Evolutionary conservation across 2,888 invertebrate species (phyloP), one percentile per base, ranked within the genome.

Genomic region (Monoplex corrugatus): DNA sequence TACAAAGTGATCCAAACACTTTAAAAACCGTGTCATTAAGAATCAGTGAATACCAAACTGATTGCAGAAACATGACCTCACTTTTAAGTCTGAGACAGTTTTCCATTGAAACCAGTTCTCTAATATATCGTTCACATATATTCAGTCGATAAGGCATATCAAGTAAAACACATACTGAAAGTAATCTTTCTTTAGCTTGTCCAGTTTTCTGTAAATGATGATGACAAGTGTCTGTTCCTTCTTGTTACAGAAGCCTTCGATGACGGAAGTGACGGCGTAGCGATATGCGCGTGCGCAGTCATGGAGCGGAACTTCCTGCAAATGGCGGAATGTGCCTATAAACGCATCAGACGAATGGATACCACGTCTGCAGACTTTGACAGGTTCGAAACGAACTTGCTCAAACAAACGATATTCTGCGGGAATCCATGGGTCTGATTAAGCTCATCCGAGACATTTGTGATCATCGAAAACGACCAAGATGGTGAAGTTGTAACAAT

Each of bases 261-360:
- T 13, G 87, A 87, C 82, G 87, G 82, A 63, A 63, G 43, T 43
- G 87, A 87, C 72, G 87, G 57, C 63, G 28, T 68, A 2, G 50
- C 63, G 8, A 23, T 32, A 40, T 94, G 94, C 91, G 91, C 93
- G 91, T 94, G 94, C 92, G 92, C 93, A 86, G 91, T 92, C 38
- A 93, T 94, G 92, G 93, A 93, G 78, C 92, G 90, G 86, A 92
- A 93, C 88, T 93, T 93, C 89, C 89, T 94, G 88, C 92, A 93
- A 89, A 93, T 93, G 93, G 94, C 93, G 8, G 93, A 93, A 68
- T 92, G 93, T 80, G 94, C 94, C 0, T 94, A 94, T 88, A 91
- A 92, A 43, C 91, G 92, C 32, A 92, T 94, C 23, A 87, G 93
- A 13, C 89, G 93, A 57, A 91, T 91, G 16, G 94, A 93, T 84